These are phyloP conservation scores for Eunapius fragilis DNA, from an alignment of 37 sponge, comb jelly and placozoan species.

Conservation along the genomic window DNA sequence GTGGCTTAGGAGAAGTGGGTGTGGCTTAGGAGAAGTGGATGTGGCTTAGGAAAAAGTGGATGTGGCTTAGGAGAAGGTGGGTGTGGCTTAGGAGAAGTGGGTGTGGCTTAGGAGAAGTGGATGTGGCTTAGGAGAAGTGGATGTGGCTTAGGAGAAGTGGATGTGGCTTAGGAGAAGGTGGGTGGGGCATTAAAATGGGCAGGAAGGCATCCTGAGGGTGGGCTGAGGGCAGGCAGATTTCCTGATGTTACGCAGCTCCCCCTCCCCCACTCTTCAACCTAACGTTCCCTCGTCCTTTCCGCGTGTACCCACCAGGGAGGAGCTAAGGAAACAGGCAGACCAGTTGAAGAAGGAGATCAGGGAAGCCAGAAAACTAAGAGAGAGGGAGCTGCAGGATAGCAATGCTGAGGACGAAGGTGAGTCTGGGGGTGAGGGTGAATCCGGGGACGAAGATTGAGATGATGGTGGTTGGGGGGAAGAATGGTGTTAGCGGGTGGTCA, in stretches of 20 bases:
- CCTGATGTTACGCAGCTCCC: too few relatives aligned
- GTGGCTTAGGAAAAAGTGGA: background rate
- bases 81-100: background rate
- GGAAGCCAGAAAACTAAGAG: conserved; percentile 25
- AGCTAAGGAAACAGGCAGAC: conserved; percentile 6
- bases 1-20: background rate
- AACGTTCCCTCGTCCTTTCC: background rate
- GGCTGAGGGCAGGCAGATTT: too few relatives aligned
- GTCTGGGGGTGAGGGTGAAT: conserved; percentile 5
- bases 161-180: too few relatives aligned
- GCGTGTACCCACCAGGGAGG: conserved; percentile 6
- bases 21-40: too few relatives aligned
- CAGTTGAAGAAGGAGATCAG: conserved; percentile 21
- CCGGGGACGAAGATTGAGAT: background rate
- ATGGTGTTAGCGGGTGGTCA: too few relatives aligned
- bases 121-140: background rate
- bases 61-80: too few relatives aligned
- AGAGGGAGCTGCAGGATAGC: conserved; percentile 1
- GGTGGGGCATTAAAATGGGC: too few relatives aligned
- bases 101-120: too few relatives aligned
- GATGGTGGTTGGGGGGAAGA: background rate
- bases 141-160: background rate
- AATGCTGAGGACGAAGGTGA: conserved; percentile 7
- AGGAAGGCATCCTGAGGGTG: too few relatives aligned
- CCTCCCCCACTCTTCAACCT: background rate